Evolutionary conservation across 2,888 invertebrate species (phyloP), one percentile per base, ranked within the genome.

Genomic region (Macaria liturata): DNA sequence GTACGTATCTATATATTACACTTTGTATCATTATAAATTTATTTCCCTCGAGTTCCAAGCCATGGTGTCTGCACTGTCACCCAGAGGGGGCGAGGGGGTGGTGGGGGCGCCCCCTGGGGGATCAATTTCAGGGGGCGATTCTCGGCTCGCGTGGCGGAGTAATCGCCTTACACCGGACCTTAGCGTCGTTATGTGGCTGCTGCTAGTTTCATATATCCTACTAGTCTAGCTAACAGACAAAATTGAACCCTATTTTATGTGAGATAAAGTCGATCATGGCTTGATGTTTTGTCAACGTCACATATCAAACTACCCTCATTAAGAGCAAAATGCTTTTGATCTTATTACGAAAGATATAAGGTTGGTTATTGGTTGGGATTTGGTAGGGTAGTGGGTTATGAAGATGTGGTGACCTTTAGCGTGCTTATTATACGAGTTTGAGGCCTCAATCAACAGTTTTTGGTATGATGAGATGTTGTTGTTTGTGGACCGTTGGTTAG

Each of bases 161-260:
- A 83, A 83, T 83, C 83, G 82, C 78, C 82, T 82, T 83, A 83
- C 70, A 68, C 72, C 72, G 78, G 80, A 76, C 80, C 78, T 72
- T 67, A 66, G 75, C 52, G 55, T 60, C 59, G 59, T 60, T 60
- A 60, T 60, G 59, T 75, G 78, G 76, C 51, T 51, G 51, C 42
- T 5, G 42, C 68, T 66, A 72, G 71, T 72, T 72, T 68, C 66
- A 40, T 59, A 55, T 55, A 59, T 54, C 37, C 42, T 49, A 32
- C 45, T 40, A 37, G 30, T 49, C 49, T 44, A 46, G 30, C 30
- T 9, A 3, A 31, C 3, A 3, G 31, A n/a, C 7, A 42, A 32
- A 32, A 3, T 37, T 43, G 32, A 43, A 42, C 42, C n/a, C 4
- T 42, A 42, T 1, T 42, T 8, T 1, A 8, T n/a, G 0, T 5